Base-by-base conservation (phyloP, 2,888 invertebrate genomes). In the Deroplatys truncata region DNA sequence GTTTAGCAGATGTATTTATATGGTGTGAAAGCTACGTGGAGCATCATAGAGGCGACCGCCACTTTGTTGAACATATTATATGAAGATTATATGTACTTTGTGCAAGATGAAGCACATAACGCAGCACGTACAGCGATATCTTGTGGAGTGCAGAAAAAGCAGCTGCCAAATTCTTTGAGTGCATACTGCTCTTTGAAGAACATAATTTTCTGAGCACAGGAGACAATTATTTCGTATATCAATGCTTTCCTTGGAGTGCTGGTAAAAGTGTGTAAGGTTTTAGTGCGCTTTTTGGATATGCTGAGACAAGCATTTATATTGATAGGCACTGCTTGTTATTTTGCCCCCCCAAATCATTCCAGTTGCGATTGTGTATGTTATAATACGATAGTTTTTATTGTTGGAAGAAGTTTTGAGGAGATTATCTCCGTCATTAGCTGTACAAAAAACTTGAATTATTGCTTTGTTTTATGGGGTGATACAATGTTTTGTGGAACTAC, bases 261-360 rank as follows among this genome's bases (percentile, higher is more conserved):
- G 28, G 82, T 15, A 9, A 89, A 89, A 72, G 31, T 29, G 7
- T 25, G 15, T 29, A 28, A 56, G 15, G 56, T 82, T 43, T 72
- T 90, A 7, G 16, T 43, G 49, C 82, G 49, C 31, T 84, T 86
- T 29, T 86, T 88, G 25, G 90, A 89, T 82, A 35, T 43, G 2
- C 82, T 90, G 5, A 90, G 90, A 82, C 85, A 90, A 83, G 28
- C 84, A 16, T 28, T 90, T 8, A 86, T 90, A 9, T 28, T 89
- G 20, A 28, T 89, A 29, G 90, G 90, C 29, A 88, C 84, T 28
- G 84, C 88, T 25, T 84, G 89, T n/a, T 90, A 90, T 90, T n/a
- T 89, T 20, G 72, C n/a, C 86, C 29, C 25, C 87, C 7, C 84
- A 85, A 43, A n/a, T 90, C 25, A 43, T 90, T 72, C 90, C 90